Conservation (phyloP, 2,888 invertebrate genomes). For the Andrena chrysosceles region DNA sequence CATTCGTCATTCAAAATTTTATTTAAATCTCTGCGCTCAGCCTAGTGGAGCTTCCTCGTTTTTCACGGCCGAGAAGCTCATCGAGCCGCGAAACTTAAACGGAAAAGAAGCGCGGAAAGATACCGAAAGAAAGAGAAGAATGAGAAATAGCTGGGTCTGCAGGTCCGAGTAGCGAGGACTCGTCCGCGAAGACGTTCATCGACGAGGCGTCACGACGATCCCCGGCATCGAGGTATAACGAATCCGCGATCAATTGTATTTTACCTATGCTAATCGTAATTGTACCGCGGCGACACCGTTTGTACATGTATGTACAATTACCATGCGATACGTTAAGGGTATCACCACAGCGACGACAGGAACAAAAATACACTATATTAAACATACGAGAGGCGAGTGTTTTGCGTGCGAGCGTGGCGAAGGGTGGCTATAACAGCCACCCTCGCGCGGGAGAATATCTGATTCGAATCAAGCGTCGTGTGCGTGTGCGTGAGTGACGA, state of each 20-base stretch:
- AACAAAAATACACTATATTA: slow-evolving; percentile 31
- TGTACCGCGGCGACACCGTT: slow-evolving; percentile 76
- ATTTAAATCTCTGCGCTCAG: slow-evolving; percentile 2
- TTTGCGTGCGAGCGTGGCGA: neutral
- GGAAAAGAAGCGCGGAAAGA: neutral
- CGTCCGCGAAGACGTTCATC: slow-evolving; percentile 32
- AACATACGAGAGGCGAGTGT: slow-evolving; percentile 1
- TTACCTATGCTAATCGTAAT: slow-evolving; percentile 59
- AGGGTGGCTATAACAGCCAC: neutral
- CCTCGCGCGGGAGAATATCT: neutral
- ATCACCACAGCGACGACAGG: neutral
- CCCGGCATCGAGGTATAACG: slow-evolving; percentile 37
- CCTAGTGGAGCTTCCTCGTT: slow-evolving; percentile 51
- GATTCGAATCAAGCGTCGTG: neutral
- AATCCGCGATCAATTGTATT: slow-evolving; percentile 59
- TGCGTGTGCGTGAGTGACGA: slow-evolving; percentile 1
- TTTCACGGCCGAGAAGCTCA: neutral
- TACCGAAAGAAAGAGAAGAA: neutral
- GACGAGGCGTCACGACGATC: slow-evolving; percentile 52
- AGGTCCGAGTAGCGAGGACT: slow-evolving; percentile 15
- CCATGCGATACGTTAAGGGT: slow-evolving; percentile 68
- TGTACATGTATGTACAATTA: slow-evolving; percentile 79
- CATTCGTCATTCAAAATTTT: no score
- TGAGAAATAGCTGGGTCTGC: slow-evolving; percentile 3
- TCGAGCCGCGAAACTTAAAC: slow-evolving; percentile 1